A percentile compares a stretch with the other conserved stretches of the same genome.
Conservation (phyloP, 2,113 vertebrate species). For the Procavia capensis region DNA sequence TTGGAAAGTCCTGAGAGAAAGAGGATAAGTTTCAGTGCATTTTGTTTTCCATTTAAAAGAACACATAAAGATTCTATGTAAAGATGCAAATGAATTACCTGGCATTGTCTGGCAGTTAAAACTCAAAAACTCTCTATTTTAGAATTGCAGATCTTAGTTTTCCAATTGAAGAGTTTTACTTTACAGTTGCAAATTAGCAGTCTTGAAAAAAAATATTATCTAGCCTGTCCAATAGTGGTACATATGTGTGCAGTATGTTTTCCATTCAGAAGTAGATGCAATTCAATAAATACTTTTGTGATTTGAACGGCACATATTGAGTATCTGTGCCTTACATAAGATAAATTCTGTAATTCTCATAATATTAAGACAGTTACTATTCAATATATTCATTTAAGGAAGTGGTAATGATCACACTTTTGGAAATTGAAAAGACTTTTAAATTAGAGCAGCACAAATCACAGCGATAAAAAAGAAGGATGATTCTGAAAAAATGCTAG, state of each 20-base stretch:
- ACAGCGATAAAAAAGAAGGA: neutral
- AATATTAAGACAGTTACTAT: slow-evolving; percentile 43
- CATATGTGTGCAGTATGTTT: neutral
- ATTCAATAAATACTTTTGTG: slow-evolving; percentile 2
- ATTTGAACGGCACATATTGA: neutral
- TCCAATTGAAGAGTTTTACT: neutral
- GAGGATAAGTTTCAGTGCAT: neutral
- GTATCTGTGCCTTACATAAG: slow-evolving; percentile 15
- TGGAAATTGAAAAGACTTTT: slow-evolving; percentile 16
- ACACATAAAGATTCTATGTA: neutral
- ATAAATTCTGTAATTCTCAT: slow-evolving; percentile 49
- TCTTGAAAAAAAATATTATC: neutral
- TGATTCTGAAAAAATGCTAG: neutral
- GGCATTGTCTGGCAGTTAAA: neutral
- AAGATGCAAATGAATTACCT: neutral
- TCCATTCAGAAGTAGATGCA: slow-evolving; percentile 16
- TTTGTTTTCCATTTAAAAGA: slow-evolving; percentile 13
- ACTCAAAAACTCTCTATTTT: neutral
- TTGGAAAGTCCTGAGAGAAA: neutral
- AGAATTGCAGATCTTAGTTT: neutral
- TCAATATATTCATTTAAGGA: slow-evolving; percentile 41
- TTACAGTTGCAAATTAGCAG: neutral
- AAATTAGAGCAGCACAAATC: slow-evolving; percentile 30
- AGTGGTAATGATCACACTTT: neutral
- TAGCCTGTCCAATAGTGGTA: neutral